Base-by-base conservation (phyloP, 2,797 vertebrate genomes). In the Catostomus latipinnis region DNA sequence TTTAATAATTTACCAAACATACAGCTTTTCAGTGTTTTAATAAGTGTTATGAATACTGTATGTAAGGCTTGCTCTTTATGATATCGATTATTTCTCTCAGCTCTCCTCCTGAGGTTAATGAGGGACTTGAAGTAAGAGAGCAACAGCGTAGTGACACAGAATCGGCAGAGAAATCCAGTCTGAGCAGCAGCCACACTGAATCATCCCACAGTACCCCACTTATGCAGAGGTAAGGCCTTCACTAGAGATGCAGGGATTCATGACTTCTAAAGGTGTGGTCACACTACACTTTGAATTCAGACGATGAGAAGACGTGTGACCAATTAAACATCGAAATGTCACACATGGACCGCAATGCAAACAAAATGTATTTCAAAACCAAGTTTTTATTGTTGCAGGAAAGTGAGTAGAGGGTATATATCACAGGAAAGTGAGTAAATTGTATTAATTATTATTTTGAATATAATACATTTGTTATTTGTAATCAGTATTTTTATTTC, bases 111-210 rank as follows among this genome's bases (percentile, higher is more conserved):
- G 76, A 93, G 80, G 86, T 88, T 46, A 86, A 69, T 8, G 88
- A 85, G 22, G 81, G 84, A 13, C 67, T 89, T 10, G 94, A 95
- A 70, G 80, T 48, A 18, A 86, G 49, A 57, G 88, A 72, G 65
- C 91, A 92, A 80, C 92, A 92, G 76, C 93, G 78, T 87, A 95
- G 93, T 0, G 92, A 94, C 61, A 93, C 94, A 0, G 96, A 98
- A 84, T 96, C 96, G 14, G 90, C 87, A 66, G 97, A 96, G 88
- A 95, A 90, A 43, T 78, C 88, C 90, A 97, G 95, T 78, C 81
- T 96, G 81, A 90, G 89, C 56, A 94, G 93, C 88, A 86, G 67
- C 76, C 93, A 77, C 80, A 84, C 86, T 0, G 88, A 90, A 78
- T 90, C 94, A 0, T 71, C 82, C 57, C 90, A 4, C 22, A 88